Evolutionary conservation across 2,113 vertebrate genomes (phyloP).

Genomic region (Paedocypris sp.): DNA sequence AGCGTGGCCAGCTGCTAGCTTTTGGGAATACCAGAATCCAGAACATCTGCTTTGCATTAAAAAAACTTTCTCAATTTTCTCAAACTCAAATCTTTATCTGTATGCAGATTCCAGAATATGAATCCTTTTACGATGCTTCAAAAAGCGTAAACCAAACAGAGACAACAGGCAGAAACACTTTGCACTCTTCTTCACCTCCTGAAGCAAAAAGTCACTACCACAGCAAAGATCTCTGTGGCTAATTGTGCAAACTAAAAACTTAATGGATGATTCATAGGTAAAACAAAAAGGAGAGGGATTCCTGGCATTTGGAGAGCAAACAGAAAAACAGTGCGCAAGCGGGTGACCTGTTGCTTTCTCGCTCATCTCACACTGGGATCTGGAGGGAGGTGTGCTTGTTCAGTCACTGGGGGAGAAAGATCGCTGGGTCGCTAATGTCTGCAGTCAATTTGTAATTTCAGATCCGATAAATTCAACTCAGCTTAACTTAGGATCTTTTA

Average conservation of each 20-base stretch:
- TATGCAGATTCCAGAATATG: slow-evolving; percentile 19
- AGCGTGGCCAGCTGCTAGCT: slow-evolving; percentile 67
- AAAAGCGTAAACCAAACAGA: neutral
- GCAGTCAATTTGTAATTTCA: slow-evolving; percentile 7
- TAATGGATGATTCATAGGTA: slow-evolving; percentile 40
- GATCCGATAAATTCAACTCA: neutral
- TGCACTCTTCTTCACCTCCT: neutral
- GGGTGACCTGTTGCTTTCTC: slow-evolving; percentile 6
- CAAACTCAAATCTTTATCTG: slow-evolving; percentile 14
- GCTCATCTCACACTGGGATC: neutral
- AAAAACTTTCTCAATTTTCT: slow-evolving; percentile 27
- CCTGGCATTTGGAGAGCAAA: slow-evolving; percentile 28
- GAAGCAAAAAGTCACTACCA: slow-evolving; percentile 5
- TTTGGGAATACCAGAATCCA: slow-evolving; percentile 57
- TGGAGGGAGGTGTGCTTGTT: slow-evolving; percentile 4
- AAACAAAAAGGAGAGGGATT: slow-evolving; percentile 39
- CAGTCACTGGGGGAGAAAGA: neutral
- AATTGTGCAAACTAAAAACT: slow-evolving; percentile 35
- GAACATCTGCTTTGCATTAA: slow-evolving; percentile 58
- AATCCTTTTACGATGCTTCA: slow-evolving; percentile 14
- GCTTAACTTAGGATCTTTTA: neutral
- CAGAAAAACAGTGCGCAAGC: slow-evolving; percentile 19
- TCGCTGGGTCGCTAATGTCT: neutral
- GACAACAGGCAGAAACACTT: slow-evolving; percentile 4
- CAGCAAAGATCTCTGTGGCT: slow-evolving; percentile 5